Conservation (phyloP, 2,888 invertebrate species). For the Aporophyla lueneburgensis region DNA sequence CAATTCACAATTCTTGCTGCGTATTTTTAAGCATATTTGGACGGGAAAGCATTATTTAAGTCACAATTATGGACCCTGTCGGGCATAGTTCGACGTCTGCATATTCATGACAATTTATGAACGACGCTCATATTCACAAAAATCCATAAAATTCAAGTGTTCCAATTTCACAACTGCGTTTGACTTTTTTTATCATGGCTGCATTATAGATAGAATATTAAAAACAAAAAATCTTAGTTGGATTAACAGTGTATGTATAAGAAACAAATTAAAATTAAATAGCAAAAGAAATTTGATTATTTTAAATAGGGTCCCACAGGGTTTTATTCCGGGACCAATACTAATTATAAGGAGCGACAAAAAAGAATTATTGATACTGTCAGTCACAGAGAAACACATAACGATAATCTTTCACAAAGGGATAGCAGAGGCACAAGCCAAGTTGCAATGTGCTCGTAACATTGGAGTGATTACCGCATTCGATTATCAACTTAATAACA, state of each 20-base stretch:
- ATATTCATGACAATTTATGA: background rate
- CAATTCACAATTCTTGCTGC: background rate
- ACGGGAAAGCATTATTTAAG: no score
- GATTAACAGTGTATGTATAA: background rate
- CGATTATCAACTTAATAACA: slow-evolving; percentile 10
- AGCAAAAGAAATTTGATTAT: background rate
- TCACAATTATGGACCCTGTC: no score
- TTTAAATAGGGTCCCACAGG: slow-evolving; percentile 4
- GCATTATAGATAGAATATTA: no score
- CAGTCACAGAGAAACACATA: slow-evolving; percentile 24
- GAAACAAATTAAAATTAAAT: background rate
- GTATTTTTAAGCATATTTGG: no score
- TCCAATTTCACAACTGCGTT: slow-evolving; percentile 5
- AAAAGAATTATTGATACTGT: background rate
- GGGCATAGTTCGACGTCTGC: background rate
- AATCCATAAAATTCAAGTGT: background rate
- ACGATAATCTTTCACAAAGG: slow-evolving; percentile 1
- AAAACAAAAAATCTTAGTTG: background rate
- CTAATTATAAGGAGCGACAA: background rate
- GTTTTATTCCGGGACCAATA: slow-evolving; percentile 10
- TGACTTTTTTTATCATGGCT: background rate
- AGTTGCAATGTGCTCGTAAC: background rate
- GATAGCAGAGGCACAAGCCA: background rate
- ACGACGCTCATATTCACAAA: background rate
- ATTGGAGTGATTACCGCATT: slow-evolving; percentile 1